These are phyloP conservation scores for Eupithecia abbreviata DNA, from an alignment of 2,888 invertebrate genomes.

Conservation along the genomic window DNA sequence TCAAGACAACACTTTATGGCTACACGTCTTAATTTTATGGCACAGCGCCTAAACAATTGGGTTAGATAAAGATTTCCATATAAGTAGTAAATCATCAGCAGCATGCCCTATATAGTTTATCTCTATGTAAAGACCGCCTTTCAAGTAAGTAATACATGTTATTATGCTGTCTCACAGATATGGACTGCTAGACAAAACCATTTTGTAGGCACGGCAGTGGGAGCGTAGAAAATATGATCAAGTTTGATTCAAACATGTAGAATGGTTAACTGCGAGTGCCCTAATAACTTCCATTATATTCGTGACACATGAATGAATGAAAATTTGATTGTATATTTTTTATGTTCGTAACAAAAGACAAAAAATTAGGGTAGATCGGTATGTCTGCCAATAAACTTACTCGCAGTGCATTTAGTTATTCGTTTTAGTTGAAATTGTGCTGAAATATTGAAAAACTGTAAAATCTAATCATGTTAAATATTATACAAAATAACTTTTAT, in stretches of 20 bases:
- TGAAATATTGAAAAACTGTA: no score
- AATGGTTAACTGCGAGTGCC: not conserved
- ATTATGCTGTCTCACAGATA: constrained; percentile 20
- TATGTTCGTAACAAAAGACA: no score
- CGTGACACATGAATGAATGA: not conserved
- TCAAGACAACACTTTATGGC: not conserved
- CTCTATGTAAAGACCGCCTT: constrained; percentile 53
- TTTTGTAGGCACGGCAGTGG: not conserved
- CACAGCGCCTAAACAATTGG: constrained; percentile 49
- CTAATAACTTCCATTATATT: not conserved
- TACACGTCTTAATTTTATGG: not conserved
- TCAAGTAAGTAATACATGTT: constrained; percentile 37
- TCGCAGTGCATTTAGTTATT: no score
- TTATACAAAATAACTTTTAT: no score
- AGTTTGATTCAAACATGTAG: not conserved
- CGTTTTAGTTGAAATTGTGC: no score
- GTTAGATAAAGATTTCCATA: constrained; percentile 61
- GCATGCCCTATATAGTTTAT: constrained; percentile 50
- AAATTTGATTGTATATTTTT: no score
- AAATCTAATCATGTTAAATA: no score
- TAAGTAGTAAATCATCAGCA: constrained; percentile 37
- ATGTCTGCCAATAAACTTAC: no score
- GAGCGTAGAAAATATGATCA: not conserved
- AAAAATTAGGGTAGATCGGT: no score
- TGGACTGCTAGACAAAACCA: constrained; percentile 18